Base-by-base conservation (phyloP, 2,113 vertebrate species). In the Anarrhichthys ocellatus region DNA sequence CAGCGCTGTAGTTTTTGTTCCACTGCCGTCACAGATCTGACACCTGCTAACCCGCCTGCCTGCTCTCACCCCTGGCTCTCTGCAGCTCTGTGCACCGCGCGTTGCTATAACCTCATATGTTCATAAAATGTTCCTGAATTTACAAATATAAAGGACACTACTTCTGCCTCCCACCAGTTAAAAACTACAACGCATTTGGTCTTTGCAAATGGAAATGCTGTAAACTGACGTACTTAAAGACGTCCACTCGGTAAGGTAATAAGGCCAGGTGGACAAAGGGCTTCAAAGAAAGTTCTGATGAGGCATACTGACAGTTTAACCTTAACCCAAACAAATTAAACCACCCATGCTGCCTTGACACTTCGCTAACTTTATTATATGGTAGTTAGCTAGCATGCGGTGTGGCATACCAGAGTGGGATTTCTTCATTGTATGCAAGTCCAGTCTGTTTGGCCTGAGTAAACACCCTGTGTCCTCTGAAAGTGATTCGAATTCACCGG, bases 401-500 rank as follows among this genome's bases (percentile, higher is more conserved):
- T 9, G 17, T 5, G 1, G 32, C 73, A 63, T 3, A 36, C 42
- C 38, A 36, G 3, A 22, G 29, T 40, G n/a, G 8, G 3, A 24
- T 36, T 32, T 66, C 34, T 24, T 59, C 9, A 22, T 22, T 17
- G n/a, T 27, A 58, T 59, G 14, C 36, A 5, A 13, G 67, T 50
- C 18, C 14, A 5, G 44, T 34, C 67, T 50, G 17, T 46, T 15
- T 67, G 6, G 24, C 75, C 72, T 88, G 66, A 58, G 24, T 5
- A 76, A 76, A 79, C 29, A 63, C 36, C 1, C 15, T 6, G 14
- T 56, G 62, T 80, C 77, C 78, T 59, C 52, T 32, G 44, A 83
- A 52, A 13, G 40, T 70, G 58, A 85, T 91, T 76, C 73, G 44
- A 74, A 86, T 84, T 83, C 36, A 52, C 14, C n/a, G 20, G 18